These are phyloP conservation scores for Molossus alvarezi DNA, from an alignment of 2,797 vertebrate species.

Conservation along the genomic window DNA sequence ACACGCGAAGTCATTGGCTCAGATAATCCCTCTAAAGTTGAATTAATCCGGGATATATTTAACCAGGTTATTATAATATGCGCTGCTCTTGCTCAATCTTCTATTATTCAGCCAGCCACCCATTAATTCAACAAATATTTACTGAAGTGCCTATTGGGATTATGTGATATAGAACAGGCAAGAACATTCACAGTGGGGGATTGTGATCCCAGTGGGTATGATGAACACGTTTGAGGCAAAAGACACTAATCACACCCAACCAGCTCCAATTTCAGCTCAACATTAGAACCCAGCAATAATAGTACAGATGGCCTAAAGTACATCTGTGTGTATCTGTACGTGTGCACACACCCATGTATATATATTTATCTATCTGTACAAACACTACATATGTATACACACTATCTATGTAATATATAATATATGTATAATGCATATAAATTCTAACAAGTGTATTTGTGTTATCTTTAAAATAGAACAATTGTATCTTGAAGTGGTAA, in stretches of 20 bases:
- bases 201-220: not conserved
- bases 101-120: constrained; percentile 43
- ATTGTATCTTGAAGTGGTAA: constrained; percentile 91
- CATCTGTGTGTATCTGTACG: constrained; percentile 80
- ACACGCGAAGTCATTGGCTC: not conserved
- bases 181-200: constrained; percentile 24
- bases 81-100: constrained; percentile 1
- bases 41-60: constrained; percentile 46
- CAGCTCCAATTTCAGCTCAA: constrained; percentile 72
- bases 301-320: constrained; percentile 75
- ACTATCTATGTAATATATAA: constrained; percentile 93
- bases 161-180: constrained; percentile 49
- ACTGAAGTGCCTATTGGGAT: constrained; percentile 66
- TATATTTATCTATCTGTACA: constrained; percentile 87
- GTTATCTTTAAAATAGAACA: constrained; percentile 91
- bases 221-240: constrained; percentile 78
- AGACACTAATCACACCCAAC: constrained; percentile 77
- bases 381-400: constrained; percentile 92
- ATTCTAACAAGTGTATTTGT: constrained; percentile 92
- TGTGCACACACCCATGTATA: constrained; percentile 84
- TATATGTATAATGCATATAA: constrained; percentile 93
- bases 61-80: constrained; percentile 14
- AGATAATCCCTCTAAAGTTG: constrained; percentile 6
- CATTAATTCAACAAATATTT: constrained; percentile 70
- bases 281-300: constrained; percentile 74